Conservation (phyloP, 2,797 vertebrate species). For the Cercopithecus diana region DNA sequence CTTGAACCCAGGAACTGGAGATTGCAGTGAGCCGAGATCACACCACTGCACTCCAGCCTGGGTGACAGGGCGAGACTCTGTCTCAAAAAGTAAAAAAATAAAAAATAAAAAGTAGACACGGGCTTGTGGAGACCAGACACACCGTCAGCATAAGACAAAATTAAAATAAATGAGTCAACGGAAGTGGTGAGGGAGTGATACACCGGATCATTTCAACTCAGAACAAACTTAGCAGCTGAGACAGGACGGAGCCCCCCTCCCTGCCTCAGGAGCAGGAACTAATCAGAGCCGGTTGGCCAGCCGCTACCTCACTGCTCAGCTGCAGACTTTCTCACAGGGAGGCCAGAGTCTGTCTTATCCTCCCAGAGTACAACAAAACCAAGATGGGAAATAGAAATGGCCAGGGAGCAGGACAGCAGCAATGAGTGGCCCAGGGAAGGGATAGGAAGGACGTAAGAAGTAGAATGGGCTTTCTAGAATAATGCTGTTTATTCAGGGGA, state of each 20-base stretch:
- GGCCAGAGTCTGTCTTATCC: too few species aligned
- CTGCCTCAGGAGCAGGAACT: accelerated
- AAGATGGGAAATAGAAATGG: too few species aligned
- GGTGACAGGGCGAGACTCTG: too few species aligned
- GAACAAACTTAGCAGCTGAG: neutral
- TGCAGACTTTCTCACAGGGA: neutral
- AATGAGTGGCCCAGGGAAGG: neutral
- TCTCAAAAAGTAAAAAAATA: too few species aligned
- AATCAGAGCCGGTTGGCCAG: accelerated
- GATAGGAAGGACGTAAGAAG: too few species aligned
- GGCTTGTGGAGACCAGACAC: neutral
- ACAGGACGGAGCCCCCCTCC: too few species aligned
- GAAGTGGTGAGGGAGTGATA: neutral
- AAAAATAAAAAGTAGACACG: too few species aligned
- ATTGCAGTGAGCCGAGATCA: too few species aligned
- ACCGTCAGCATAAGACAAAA: neutral
- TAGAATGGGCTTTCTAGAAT: neutral
- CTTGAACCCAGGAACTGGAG: too few species aligned
- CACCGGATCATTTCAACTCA: neutral
- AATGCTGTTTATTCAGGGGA: too few species aligned
- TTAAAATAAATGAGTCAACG: neutral
- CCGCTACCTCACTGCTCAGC: too few species aligned
- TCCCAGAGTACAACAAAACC: accelerated
- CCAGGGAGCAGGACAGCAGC: neutral
- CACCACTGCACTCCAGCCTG: too few species aligned